Evolutionary conservation across 2,113 vertebrate species (phyloP), one percentile per base, ranked within the genome.

Genomic region (Hemichromis elongatus): DNA sequence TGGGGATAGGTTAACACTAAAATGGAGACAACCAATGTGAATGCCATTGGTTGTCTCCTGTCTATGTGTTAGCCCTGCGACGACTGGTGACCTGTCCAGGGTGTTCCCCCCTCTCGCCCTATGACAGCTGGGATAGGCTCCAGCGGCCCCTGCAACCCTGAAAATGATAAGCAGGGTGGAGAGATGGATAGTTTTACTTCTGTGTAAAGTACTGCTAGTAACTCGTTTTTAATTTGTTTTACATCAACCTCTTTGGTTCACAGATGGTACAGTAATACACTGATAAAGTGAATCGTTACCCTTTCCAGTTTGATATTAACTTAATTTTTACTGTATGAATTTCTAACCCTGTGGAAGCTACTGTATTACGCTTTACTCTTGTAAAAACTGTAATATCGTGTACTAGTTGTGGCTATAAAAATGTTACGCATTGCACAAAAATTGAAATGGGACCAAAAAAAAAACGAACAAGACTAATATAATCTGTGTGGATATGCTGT

Each of bases 251-350:
- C 37, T 66, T 37, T 21, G n/a, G 14, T 57, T 42, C 11, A 52
- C 59, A 85, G 57, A 33, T 56, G n/a, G 7, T 9, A 47, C 9
- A 40, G 47, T 54, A 26, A 52, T 33, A n/a, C 24, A 30, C n/a
- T 47, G 10, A 80, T 84, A 52, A 73, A 90, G 53, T 10, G 28
- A 50, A 73, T 86, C 77, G 14, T 66, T 10, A 19, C 35, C 26
- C 8, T 50, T 73, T 83, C 53, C 79, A 78, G 91, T 93, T 92
- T 88, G 9, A 53, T 81, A 93, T 92, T 93, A 92, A 92, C 90
- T 79, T 3, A 4, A 53, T 57, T 83, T 83, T 68, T 63, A 82
- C 26, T 53, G 6, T 77, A 30, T 47, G 10, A 83, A 35, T 66
- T 66, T 50, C 45, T 83, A 75, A 84, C 63, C 53, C 9, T 83